Percentiles rank a stretch among this genome's conserved stretches.
These are phyloP conservation scores for Amphimallon solstitiale DNA, from an alignment of 2,888 invertebrate genomes.

Conservation along the genomic window DNA sequence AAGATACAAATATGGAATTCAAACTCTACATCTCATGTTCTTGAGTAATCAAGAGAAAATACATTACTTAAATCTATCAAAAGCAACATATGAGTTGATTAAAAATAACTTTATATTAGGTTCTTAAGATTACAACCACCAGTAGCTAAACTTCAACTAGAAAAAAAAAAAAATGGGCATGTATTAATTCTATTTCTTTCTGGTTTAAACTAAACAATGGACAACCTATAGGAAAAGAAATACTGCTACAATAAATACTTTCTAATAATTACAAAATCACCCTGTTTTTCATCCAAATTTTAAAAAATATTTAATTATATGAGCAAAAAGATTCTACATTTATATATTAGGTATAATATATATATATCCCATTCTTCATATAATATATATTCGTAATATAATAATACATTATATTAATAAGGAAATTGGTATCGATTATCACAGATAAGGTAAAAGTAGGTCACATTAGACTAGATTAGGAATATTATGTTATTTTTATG, in stretches of 20 bases:
- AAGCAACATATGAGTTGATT: too few relatives aligned
- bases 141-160: too few relatives aligned
- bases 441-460: slow-evolving; percentile 63
- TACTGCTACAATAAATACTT: slow-evolving; percentile 30
- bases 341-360: slow-evolving; percentile 15
- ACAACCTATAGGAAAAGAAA: slow-evolving; percentile 9
- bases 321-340: slow-evolving; percentile 45
- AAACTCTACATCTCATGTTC: too few relatives aligned
- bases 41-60: too few relatives aligned
- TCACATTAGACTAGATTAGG: slow-evolving; percentile 47
- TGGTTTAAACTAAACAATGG: slow-evolving; percentile 4
- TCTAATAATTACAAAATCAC: slow-evolving; percentile 36
- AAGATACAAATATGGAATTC: too few relatives aligned
- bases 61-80: too few relatives aligned
- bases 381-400: slow-evolving; percentile 3
- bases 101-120: too few relatives aligned
- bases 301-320: slow-evolving; percentile 40
- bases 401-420: slow-evolving; percentile 45
- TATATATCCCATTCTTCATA: slow-evolving; percentile 21
- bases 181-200: slow-evolving; percentile 10
- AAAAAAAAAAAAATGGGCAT: too few relatives aligned
- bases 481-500: slow-evolving; percentile 35
- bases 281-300: slow-evolving; percentile 41
- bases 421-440: slow-evolving; percentile 64
- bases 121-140: too few relatives aligned